Conservation (phyloP, 2,797 vertebrate genomes). For the Hipposideros larvatus region DNA sequence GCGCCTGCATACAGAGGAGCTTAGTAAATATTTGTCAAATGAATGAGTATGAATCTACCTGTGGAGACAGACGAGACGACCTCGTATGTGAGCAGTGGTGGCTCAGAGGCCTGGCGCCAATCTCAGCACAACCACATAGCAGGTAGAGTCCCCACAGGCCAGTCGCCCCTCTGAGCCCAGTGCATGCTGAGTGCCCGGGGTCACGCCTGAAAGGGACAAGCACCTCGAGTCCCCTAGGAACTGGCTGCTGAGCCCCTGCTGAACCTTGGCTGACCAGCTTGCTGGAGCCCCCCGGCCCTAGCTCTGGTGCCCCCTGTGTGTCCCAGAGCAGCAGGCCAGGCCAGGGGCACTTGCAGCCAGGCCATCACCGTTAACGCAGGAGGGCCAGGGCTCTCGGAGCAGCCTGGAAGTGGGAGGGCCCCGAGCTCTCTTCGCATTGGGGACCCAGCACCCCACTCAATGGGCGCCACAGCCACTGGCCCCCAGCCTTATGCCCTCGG, state of each 20-base stretch:
- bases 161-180: accelerated
- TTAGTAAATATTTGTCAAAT: background rate
- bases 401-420: background rate
- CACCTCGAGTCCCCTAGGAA: background rate
- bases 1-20: background rate
- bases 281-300: background rate
- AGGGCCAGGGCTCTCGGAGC: no score
- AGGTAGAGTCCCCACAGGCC: accelerated
- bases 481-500: background rate
- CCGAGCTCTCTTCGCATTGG: background rate
- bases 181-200: background rate
- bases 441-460: background rate
- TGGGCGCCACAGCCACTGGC: background rate
- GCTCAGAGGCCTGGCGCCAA: accelerated
- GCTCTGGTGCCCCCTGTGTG: accelerated
- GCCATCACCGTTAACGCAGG: background rate
- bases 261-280: no score
- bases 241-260: no score
- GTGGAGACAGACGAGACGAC: accelerated
- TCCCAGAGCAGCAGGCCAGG: background rate
- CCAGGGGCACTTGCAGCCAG: background rate
- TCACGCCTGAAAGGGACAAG: accelerated
- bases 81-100: accelerated
- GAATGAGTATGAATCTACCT: background rate
- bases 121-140: background rate